Evolutionary conservation across 2,797 vertebrate species (phyloP), one percentile per base, ranked within the genome.

Genomic region (Babyrousa celebensis): DNA sequence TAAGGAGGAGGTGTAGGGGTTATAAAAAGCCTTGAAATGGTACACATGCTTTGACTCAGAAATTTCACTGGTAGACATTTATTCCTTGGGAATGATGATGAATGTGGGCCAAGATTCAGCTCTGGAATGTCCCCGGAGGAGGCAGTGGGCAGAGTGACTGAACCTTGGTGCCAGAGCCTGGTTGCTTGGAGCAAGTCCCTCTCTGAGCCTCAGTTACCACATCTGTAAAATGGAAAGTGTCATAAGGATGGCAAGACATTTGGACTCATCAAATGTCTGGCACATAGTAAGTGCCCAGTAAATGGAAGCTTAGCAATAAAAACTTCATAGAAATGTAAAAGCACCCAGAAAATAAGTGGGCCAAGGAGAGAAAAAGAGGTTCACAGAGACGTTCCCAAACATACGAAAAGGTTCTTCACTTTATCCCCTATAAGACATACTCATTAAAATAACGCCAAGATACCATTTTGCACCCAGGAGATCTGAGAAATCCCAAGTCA

Each of bases 191-290:
- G 68, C 32, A 54, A 89, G 29, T 56, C 48, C 52, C 54, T 82
- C 87, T 21, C 75, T 1, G 4, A 70, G 75, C 65, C 25, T 95
- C 48, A 16, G 78, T 77, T 80, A 94, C 17, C 36, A 85, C 79
- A 54, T 87, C 97, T 96, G 92, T 74, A 88, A 92, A 77, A 83
- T n/a, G 70, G 17, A 43, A 77, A 43, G 5, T n/a, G 5, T 88
- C 67, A 36, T n/a, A 43, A 25, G 20, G 36, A 63, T 9, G 2
- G 16, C 2, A 48, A 52, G 43, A 60, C 16, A 25, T 29, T 4
- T 29, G n/a, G 56, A 72, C 14, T 27, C 9, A 54, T 74, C 60
- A 52, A 91, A 79, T 58, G 17, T 54, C 32, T 36, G 29, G 21
- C 40, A 36, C 25, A 9, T 21, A 75, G 12, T 21, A 80, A 32